Evolutionary conservation across 2,113 vertebrate species (phyloP).

Genomic region (Leuciscus idus): DNA sequence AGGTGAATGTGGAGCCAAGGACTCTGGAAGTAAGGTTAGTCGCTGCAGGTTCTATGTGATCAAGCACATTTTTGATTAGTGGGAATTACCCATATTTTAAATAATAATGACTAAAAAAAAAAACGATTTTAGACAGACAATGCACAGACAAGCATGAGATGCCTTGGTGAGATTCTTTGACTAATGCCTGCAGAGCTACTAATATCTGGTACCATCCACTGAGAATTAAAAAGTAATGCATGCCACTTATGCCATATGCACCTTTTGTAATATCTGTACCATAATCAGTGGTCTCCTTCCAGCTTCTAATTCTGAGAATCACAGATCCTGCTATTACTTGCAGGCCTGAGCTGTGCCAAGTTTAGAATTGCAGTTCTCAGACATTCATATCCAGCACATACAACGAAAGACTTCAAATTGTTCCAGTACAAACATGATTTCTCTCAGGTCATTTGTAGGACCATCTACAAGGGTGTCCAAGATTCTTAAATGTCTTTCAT

Average conservation of each 20-base stretch:
- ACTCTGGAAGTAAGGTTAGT: conserved; percentile 99
- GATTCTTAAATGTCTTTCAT: conserved; percentile 67
- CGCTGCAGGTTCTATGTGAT: conserved; percentile 99
- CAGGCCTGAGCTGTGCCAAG: conserved; percentile 22
- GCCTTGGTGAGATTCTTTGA: conserved; percentile 90
- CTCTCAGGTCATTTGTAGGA: conserved; percentile 71
- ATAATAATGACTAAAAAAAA: conserved; percentile 79
- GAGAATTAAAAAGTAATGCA: conserved; percentile 87
- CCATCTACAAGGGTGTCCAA: conserved; percentile 84
- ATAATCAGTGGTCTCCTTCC: conserved; percentile 62
- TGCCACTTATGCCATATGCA: conserved; percentile 78
- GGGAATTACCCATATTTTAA: conserved; percentile 91
- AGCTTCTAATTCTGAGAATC: conserved; percentile 65
- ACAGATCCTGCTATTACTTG: conserved; percentile 54
- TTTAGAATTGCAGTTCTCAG: conserved; percentile 30
- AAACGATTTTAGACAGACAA: conserved; percentile 78
- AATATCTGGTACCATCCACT: conserved; percentile 57
- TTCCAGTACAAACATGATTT: conserved; percentile 63
- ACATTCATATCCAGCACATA: conserved; percentile 15
- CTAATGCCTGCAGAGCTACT: conserved; percentile 91
- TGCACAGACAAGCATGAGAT: conserved; percentile 97
- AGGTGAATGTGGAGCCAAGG: conserved; percentile 99
- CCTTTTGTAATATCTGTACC: conserved; percentile 67
- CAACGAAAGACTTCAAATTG: conserved; percentile 51
- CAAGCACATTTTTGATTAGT: conserved; percentile 88